Conservation (phyloP, 2,113 vertebrate genomes). For the Rhodinocichla rosea region DNA sequence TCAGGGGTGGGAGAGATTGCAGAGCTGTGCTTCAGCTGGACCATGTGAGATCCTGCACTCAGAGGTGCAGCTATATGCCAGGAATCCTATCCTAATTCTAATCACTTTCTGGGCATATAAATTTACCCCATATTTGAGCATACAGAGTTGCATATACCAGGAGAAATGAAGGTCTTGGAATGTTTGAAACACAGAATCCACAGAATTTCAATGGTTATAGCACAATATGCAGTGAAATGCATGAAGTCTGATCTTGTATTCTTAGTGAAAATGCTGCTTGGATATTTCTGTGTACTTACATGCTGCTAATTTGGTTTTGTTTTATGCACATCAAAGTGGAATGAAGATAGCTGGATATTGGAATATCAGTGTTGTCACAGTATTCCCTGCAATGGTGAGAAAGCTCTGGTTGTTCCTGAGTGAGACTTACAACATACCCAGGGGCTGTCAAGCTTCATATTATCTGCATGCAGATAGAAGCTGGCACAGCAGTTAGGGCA, state of each 20-base stretch:
- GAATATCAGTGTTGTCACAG: not conserved
- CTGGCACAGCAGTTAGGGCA: not conserved
- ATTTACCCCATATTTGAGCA: not conserved
- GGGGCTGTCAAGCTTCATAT: not conserved
- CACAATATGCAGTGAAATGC: not conserved
- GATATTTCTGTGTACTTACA: not conserved
- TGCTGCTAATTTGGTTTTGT: not conserved
- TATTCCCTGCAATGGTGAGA: not conserved
- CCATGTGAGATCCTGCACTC: rapidly evolving
- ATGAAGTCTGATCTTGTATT: not conserved
- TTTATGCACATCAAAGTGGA: not conserved
- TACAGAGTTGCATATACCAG: not conserved
- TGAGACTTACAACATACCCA: rapidly evolving
- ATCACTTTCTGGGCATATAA: not conserved
- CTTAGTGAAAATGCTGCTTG: not conserved
- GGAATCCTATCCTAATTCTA: not conserved
- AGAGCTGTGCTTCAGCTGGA: not conserved
- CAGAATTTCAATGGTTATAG: not conserved
- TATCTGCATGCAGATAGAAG: not conserved
- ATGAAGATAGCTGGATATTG: not conserved
- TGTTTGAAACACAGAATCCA: not conserved
- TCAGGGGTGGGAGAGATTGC: not conserved
- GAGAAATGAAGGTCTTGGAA: not conserved
- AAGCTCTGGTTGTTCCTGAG: not conserved
- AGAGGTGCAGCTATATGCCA: not conserved